phyloP scores from a whole-genome alignment of 2,888 invertebrate species.

The Watsonalla cultraria region DNA sequence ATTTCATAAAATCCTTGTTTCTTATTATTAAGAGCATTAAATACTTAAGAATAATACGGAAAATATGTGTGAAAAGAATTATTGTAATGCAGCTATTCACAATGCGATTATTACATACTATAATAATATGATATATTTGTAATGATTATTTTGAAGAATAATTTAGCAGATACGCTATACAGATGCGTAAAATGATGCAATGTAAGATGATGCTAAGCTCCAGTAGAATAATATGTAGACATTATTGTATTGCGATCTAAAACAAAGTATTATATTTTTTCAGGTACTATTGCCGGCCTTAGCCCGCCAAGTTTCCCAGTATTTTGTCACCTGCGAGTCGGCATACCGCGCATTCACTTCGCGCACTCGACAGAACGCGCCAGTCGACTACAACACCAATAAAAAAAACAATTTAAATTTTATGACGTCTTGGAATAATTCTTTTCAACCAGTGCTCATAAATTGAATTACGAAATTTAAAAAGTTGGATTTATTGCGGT shows the following conservation, averaged over 20 bases:
- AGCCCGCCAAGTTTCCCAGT: slow-evolving; percentile 15
- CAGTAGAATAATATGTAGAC: not conserved
- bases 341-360: slow-evolving; percentile 12
- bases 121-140: too few species aligned
- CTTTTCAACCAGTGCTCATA: not conserved
- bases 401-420: not conserved
- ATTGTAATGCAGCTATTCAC: too few species aligned
- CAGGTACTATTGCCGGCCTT: slow-evolving; percentile 7
- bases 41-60: too few species aligned
- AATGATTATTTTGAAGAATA: too few species aligned
- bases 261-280: slow-evolving; percentile 5
- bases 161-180: too few species aligned
- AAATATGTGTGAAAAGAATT: too few species aligned
- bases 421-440: not conserved
- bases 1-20: too few species aligned
- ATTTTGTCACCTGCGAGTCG: slow-evolving; percentile 13
- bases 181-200: not conserved
- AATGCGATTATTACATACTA: too few species aligned
- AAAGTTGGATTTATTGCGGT: not conserved
- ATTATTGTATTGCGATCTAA: not conserved
- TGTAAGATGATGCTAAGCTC: not conserved
- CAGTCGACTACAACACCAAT: slow-evolving; percentile 1
- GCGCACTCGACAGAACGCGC: slow-evolving; percentile 13
- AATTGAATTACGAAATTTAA: not conserved
- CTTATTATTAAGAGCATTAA: too few species aligned